These are phyloP conservation scores for Anthoscopus minutus DNA, from an alignment of 2,113 vertebrate genomes.

Conservation along the genomic window DNA sequence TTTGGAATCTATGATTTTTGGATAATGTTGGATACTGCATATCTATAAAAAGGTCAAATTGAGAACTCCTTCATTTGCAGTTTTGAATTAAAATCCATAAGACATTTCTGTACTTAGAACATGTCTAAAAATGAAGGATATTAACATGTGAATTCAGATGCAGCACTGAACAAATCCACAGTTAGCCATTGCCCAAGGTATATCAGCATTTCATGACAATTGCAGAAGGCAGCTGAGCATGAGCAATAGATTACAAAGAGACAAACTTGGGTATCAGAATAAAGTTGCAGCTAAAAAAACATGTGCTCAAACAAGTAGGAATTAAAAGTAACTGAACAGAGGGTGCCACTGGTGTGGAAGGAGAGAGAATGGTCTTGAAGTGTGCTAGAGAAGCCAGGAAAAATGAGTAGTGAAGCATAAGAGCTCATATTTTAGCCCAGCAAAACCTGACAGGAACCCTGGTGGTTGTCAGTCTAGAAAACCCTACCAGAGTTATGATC, in stretches of 20 bases:
- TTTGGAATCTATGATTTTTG: neutral
- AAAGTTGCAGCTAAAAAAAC: neutral
- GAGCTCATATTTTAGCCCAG: neutral
- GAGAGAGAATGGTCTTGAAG: neutral
- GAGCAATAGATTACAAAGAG: neutral
- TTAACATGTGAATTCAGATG: neutral
- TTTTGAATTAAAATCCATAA: neutral
- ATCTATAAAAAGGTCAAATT: neutral
- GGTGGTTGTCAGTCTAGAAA: neutral
- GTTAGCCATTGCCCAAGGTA: neutral
- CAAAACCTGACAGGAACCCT: neutral
- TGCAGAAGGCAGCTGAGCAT: neutral
- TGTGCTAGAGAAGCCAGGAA: neutral
- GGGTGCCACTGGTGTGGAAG: neutral
- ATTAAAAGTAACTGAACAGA: neutral
- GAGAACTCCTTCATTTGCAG: neutral
- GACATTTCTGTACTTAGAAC: neutral
- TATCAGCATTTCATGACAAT: neutral
- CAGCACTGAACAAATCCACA: neutral
- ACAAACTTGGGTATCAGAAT: neutral
- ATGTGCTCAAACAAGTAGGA: neutral
- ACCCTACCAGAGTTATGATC: neutral
- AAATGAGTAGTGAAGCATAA: neutral
- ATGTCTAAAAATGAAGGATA: neutral
- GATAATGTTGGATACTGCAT: neutral